Evolutionary conservation across 1,140 invertebrate species (phyloP).

Genomic region (Zeugodacus cucurbitae): DNA sequence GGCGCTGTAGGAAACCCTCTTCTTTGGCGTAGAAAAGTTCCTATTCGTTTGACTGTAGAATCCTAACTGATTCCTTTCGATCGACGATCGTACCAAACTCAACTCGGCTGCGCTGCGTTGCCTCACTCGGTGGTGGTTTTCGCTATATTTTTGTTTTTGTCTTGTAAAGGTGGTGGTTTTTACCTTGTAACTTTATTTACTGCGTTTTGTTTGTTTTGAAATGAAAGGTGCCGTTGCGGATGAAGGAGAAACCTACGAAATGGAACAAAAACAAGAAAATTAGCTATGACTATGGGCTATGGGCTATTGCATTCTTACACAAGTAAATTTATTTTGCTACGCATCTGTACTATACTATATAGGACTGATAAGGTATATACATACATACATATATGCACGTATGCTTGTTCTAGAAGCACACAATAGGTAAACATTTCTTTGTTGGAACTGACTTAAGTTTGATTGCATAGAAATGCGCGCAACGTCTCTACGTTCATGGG

Average conservation of each 20-base stretch:
- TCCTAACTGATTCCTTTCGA: conserved; percentile 57
- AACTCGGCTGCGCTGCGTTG: not conserved
- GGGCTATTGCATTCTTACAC: not conserved
- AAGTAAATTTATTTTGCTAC: not conserved
- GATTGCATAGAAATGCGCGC: not conserved
- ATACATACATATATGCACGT: not conserved
- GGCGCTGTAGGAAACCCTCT: conserved; percentile 41
- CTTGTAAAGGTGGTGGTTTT: conserved; percentile 11
- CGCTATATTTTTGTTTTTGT: not conserved
- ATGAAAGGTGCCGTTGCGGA: conserved; percentile 21
- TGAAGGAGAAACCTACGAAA: conserved; percentile 23
- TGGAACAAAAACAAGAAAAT: conserved; percentile 25
- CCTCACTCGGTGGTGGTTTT: not conserved
- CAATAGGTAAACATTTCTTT: not conserved
- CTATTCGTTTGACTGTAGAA: conserved; percentile 62
- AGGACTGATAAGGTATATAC: not conserved
- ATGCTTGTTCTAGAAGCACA: not conserved
- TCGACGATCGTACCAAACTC: not conserved
- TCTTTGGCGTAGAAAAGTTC: conserved; percentile 48
- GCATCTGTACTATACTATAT: not conserved
- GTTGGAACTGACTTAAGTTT: not conserved
- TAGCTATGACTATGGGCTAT: not conserved
- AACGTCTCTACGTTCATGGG: not conserved
- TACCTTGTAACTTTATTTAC: not conserved
- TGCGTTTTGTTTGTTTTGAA: not conserved